Conservation (phyloP, 2,113 vertebrate species). For the Dinomys branickii region DNA sequence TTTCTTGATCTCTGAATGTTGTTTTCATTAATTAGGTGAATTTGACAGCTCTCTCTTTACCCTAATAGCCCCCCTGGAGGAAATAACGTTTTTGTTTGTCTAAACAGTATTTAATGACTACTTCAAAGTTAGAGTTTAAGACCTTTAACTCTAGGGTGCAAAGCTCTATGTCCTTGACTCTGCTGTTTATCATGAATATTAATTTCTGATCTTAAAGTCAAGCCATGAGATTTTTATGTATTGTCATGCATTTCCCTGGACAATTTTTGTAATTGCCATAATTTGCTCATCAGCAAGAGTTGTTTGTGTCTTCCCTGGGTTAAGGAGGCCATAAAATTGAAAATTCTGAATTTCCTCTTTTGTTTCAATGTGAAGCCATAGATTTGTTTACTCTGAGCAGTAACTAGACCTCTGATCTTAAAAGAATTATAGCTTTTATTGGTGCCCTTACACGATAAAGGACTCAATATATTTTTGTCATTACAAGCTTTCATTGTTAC, state of each 20-base stretch:
- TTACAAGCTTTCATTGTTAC: slow-evolving; percentile 56
- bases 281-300: slow-evolving; percentile 67
- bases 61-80: slow-evolving; percentile 62
- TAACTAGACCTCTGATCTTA: slow-evolving; percentile 57
- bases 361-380: slow-evolving; percentile 32
- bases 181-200: slow-evolving; percentile 74
- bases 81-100: slow-evolving; percentile 79
- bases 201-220: slow-evolving; percentile 71
- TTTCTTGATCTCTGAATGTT: slow-evolving; percentile 68
- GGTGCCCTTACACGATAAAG: slow-evolving; percentile 51
- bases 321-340: slow-evolving; percentile 18
- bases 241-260: slow-evolving; percentile 56
- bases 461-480: slow-evolving; percentile 62
- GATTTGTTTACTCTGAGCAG: slow-evolving; percentile 62
- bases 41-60: slow-evolving; percentile 70
- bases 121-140: slow-evolving; percentile 74
- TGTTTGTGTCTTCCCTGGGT: slow-evolving; percentile 26
- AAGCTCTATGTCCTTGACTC: slow-evolving; percentile 65
- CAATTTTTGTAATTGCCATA: slow-evolving; percentile 68
- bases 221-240: slow-evolving; percentile 64
- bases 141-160: slow-evolving; percentile 73
- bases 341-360: slow-evolving; percentile 40
- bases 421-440: slow-evolving; percentile 62
- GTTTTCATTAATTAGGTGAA: slow-evolving; percentile 67
- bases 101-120: slow-evolving; percentile 76